Base-by-base conservation (phyloP, 2,888 invertebrate species). In the Catonia carolina region DNA sequence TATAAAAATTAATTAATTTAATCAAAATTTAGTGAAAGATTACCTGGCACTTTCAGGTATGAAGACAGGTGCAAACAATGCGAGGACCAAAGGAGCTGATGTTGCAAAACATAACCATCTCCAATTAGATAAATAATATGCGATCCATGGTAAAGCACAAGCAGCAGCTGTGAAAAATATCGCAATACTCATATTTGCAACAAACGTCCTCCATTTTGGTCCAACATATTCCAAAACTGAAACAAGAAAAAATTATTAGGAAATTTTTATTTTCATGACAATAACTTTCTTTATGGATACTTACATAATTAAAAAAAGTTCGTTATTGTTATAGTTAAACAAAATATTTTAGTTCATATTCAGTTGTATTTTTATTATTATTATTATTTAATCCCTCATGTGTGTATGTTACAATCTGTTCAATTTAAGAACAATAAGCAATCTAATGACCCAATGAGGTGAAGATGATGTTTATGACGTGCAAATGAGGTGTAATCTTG, bases 121-220 rank as follows among this genome's bases (percentile, higher is more conserved):
- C 93, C 93, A 93, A 68, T 92, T 83, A 2, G 82, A 83, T 14
- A 90, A 74, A 72, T 77, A 86, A 62, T 86, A 80, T 0, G 92
- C 91, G 37, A 92, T 84, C 90, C 91, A 91, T 0, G 92, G 92
- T 52, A 93, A 70, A 6, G 85, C 68, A 6, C 86, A 84, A 0
- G 91, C 83, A 1, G 89, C 90, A 48, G 84, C 74, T 0, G 91
- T 90, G 75, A 91, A 91, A 77, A 90, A 91, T 37, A 91, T 74
- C 0, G 91, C 91, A 49, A 92, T 91, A 0, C 90, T 90, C 86
- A 92, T 89, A 71, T 92, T 92, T 18, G 91, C 91, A 0, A 92
- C 91, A 69, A 91, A 88, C 0, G 91, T 91, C 12, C 92, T 78
- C 85, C 90, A 91, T 75, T 87, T 87, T 35, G 90, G 91, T 10